A percentile compares a stretch with the other conserved stretches of the same genome.
phyloP scores from a whole-genome alignment of 2,797 vertebrate genomes.

The Glossophaga mutica region DNA sequence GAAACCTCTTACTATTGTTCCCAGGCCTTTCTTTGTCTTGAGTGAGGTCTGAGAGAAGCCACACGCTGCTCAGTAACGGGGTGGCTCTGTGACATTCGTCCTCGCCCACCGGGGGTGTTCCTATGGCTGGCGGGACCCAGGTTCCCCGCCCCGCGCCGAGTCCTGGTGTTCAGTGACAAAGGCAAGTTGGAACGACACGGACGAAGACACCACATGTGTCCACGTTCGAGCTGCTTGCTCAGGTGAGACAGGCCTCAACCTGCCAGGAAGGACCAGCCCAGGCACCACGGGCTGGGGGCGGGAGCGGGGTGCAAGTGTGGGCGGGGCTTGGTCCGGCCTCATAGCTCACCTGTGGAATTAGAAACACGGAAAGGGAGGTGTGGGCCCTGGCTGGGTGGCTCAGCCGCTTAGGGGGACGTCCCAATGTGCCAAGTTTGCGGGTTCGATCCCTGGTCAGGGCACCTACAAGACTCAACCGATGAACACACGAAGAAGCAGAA shows the following conservation, averaged over 20 bases:
- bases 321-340: fast-evolving
- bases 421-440: no score
- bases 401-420: no score
- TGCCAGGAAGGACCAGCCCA: no score
- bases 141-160: neutral
- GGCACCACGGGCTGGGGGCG: neutral
- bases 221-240: no score
- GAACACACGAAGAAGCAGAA: no score
- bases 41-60: neutral
- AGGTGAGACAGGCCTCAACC: no score
- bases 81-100: neutral
- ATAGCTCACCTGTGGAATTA: neutral
- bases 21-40: neutral
- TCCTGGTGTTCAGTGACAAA: neutral
- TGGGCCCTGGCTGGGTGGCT: no score
- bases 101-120: neutral
- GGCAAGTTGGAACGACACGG: neutral
- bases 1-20: neutral
- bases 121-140: no score
- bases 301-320: no score
- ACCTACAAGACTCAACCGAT: no score
- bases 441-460: neutral
- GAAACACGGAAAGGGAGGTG: neutral
- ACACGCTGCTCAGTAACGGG: fast-evolving
- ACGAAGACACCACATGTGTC: neutral